Evolutionary conservation across 2,113 vertebrate species (phyloP).

Genomic region (Todiramphus chloris): DNA sequence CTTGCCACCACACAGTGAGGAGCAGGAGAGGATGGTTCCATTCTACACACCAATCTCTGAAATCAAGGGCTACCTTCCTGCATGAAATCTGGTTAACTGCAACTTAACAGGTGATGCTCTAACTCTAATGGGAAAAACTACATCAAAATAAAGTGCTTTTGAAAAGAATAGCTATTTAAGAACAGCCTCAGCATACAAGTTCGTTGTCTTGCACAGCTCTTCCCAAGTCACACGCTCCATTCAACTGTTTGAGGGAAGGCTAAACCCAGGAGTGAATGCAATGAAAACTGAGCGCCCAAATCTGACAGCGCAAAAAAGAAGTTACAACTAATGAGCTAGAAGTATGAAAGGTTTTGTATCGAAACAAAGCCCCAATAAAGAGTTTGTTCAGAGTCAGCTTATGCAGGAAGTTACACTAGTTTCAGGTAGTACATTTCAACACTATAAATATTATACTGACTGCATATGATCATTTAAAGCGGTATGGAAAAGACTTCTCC

Average conservation of each 20-base stretch:
- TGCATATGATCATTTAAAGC: neutral
- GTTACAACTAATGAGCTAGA: neutral
- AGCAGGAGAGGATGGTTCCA: neutral
- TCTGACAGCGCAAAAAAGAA: neutral
- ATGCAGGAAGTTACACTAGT: neutral
- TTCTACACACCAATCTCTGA: neutral
- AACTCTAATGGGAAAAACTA: neutral
- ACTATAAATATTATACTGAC: neutral
- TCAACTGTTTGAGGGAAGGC: neutral
- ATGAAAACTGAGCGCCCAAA: neutral
- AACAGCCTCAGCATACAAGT: neutral
- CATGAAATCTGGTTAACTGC: neutral
- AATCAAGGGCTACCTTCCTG: neutral
- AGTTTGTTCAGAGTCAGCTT: neutral
- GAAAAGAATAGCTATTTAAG: neutral
- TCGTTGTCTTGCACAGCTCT: neutral
- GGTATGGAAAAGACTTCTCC: neutral
- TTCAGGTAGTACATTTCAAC: neutral
- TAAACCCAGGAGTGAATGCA: neutral
- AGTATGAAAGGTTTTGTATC: neutral
- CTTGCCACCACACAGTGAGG: neutral
- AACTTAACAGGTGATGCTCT: neutral
- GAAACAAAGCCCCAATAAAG: neutral
- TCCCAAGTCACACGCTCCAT: neutral
- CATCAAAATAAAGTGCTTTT: neutral